A percentile compares a stretch with the other conserved stretches of the same genome.
Conservation (phyloP, 2,888 invertebrate species). For the Metopia argyrocephala region DNA sequence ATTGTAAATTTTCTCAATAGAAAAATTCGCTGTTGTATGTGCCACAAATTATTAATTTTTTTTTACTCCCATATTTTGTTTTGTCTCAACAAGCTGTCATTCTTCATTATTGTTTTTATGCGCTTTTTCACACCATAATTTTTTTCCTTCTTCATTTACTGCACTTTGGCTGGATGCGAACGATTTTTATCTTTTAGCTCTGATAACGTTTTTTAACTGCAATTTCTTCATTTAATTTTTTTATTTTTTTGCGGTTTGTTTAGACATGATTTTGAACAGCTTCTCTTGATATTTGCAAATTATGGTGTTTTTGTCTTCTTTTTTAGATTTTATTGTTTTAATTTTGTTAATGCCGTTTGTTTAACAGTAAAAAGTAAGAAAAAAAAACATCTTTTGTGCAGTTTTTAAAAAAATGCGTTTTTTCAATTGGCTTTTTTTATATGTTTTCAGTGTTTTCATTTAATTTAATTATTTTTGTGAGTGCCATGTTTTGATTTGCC, state of each 20-base stretch:
- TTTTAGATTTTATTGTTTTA: constrained; percentile 4
- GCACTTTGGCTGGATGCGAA: no score
- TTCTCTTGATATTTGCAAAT: not conserved
- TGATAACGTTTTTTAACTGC: constrained; percentile 19
- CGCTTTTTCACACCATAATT: not conserved
- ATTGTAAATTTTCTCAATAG: no score
- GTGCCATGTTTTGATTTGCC: no score
- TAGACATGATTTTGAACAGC: not conserved
- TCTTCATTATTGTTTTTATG: not conserved
- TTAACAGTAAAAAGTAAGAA: constrained; percentile 25
- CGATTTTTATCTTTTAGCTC: constrained; percentile 16
- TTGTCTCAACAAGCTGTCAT: no score
- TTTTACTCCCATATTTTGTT: not conserved
- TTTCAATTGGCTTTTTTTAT: no score
- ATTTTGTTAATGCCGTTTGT: constrained; percentile 43
- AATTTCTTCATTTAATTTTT: not conserved
- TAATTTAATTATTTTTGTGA: no score
- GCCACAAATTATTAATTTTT: no score
- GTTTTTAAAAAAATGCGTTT: no score
- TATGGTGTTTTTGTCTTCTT: not conserved
- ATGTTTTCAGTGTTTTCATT: no score
- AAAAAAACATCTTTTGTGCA: no score
- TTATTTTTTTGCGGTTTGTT: not conserved
- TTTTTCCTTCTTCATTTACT: not conserved
- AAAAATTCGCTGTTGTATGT: not conserved